These are phyloP conservation scores for Gobius niger DNA, from an alignment of 2,113 vertebrate genomes.

Conservation along the genomic window DNA sequence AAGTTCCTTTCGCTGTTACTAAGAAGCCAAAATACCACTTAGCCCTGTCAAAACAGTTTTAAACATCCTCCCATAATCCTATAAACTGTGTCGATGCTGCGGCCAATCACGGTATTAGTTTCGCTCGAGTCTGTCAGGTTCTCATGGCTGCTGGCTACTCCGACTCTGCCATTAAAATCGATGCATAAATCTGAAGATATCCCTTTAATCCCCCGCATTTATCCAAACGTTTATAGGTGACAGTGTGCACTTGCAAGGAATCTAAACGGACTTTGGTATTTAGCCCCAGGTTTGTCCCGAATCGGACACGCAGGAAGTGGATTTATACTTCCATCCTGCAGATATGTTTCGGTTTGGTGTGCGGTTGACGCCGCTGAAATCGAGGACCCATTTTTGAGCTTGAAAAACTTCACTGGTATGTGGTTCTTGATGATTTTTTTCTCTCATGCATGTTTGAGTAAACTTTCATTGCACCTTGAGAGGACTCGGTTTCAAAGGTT, in stretches of 20 bases:
- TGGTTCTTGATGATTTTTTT: no score
- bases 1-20: background rate
- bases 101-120: slow-evolving; percentile 8
- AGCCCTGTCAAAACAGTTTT: slow-evolving; percentile 9
- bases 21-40: background rate
- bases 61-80: slow-evolving; percentile 6
- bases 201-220: background rate
- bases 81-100: background rate
- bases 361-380: no score
- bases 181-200: background rate
- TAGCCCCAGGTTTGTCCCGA: background rate
- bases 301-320: background rate
- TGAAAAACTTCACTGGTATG: no score
- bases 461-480: no score
- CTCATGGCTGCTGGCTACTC: slow-evolving; percentile 4
- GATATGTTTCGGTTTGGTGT: no score
- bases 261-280: background rate
- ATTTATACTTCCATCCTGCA: background rate
- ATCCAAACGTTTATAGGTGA: background rate
- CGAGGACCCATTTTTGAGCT: no score
- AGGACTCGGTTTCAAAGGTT: no score
- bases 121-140: slow-evolving; percentile 1
- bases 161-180: background rate
- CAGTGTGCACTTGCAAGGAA: background rate
- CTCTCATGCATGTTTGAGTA: no score